Evolutionary conservation across 2,888 invertebrate species (phyloP).

Genomic region (Polyommatus icarus): DNA sequence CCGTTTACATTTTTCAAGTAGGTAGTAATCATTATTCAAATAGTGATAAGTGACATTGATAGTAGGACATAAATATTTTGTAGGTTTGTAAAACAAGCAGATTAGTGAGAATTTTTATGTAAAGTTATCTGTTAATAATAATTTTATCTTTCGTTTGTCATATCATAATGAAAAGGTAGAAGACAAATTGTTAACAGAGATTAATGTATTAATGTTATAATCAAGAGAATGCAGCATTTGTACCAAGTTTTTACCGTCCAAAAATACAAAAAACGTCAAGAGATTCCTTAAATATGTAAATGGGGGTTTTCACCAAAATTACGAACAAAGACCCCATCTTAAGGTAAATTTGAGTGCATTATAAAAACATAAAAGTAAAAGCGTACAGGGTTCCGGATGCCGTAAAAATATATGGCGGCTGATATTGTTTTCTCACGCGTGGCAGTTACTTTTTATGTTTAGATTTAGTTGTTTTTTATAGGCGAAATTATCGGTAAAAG

Average conservation of each 20-base stretch:
- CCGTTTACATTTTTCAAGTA: no score
- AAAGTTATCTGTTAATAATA: no score
- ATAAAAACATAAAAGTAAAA: slow-evolving; percentile 25
- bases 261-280: neutral
- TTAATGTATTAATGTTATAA: neutral
- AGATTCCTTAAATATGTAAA: neutral
- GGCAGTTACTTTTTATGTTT: slow-evolving; percentile 3
- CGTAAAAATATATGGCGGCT: slow-evolving; percentile 8
- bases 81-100: no score
- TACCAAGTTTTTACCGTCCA: neutral
- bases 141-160: no score
- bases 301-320: slow-evolving; percentile 10
- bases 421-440: slow-evolving; percentile 18
- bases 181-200: neutral
- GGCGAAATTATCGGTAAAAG: neutral
- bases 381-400: neutral
- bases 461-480: neutral
- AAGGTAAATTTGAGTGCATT: slow-evolving; percentile 27
- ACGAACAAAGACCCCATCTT: slow-evolving; percentile 22
- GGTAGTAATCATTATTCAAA: no score
- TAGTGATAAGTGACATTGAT: no score
- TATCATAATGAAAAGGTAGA: no score
- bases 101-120: no score
- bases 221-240: neutral
- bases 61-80: no score